These are phyloP conservation scores for Limosa lapponica DNA, from an alignment of 2,797 vertebrate species.

Conservation along the genomic window DNA sequence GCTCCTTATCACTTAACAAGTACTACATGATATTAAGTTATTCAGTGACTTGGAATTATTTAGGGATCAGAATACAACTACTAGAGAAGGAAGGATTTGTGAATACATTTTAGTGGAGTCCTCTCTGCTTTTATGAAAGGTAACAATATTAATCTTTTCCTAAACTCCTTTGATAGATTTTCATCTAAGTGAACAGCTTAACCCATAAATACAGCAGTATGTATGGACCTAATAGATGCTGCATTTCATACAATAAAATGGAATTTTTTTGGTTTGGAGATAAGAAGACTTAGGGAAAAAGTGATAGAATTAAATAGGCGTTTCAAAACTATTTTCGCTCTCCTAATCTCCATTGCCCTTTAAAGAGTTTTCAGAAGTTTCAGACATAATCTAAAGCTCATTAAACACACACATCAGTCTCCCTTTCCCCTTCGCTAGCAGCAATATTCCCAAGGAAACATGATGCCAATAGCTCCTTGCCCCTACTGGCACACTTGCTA, in stretches of 20 bases:
- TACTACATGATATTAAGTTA: background rate
- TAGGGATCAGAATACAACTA: background rate
- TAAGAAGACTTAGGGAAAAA: background rate
- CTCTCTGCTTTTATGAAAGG: background rate
- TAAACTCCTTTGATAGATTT: background rate
- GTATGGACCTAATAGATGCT: background rate
- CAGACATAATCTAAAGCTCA: slow-evolving; percentile 39
- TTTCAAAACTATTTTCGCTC: background rate
- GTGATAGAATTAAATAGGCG: background rate
- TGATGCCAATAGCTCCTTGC: background rate
- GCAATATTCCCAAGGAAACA: background rate
- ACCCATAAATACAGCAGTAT: background rate
- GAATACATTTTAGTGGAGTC: background rate
- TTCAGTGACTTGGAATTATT: background rate
- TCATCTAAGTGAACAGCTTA: background rate
- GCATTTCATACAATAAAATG: background rate
- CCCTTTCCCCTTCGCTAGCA: background rate
- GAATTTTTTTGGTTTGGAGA: background rate
- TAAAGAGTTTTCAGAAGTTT: slow-evolving; percentile 45
- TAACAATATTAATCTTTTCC: background rate
- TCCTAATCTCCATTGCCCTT: slow-evolving; percentile 15
- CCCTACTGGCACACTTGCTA: background rate
- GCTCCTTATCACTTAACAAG: background rate
- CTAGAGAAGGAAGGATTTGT: background rate
- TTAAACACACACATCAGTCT: slow-evolving; percentile 19